Evolutionary conservation across 2,797 vertebrate genomes (phyloP).

Genomic region (Coranthus polyacanthus): DNA sequence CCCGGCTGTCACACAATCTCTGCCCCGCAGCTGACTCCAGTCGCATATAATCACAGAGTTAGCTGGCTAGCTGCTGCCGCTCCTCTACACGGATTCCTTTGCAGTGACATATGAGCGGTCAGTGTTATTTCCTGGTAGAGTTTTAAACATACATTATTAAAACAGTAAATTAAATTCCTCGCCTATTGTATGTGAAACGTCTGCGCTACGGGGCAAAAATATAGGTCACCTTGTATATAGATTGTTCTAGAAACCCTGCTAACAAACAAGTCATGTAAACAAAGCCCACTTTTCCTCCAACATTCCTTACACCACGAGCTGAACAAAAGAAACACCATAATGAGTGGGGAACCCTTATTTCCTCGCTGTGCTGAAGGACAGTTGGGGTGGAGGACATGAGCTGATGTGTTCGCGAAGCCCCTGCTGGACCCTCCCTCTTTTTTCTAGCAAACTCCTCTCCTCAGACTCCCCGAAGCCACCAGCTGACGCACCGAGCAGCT

Average conservation of each 20-base stretch:
- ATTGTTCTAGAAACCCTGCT: conserved; percentile 20
- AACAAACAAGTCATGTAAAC: conserved; percentile 38
- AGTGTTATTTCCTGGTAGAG: conserved; percentile 31
- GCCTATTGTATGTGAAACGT: conserved; percentile 31
- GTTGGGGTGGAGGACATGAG: conserved; percentile 55
- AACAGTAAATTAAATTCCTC: conserved; percentile 21
- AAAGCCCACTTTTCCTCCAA: conserved; percentile 49
- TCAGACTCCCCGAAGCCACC: conserved; percentile 74
- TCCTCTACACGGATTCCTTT: conserved; percentile 63
- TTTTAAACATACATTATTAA: conserved; percentile 19
- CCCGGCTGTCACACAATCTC: conserved; percentile 75
- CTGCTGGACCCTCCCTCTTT: conserved; percentile 73
- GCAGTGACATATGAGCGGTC: conserved; percentile 59
- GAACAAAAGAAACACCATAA: conserved; percentile 60
- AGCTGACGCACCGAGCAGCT: conserved; percentile 87
- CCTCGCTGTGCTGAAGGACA: conserved; percentile 55
- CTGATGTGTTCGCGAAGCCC: conserved; percentile 61
- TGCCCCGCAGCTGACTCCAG: conserved; percentile 80
- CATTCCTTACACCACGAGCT: conserved; percentile 53
- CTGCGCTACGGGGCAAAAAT: conserved; percentile 25
- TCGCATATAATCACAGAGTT: conserved; percentile 64
- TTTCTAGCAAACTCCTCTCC: conserved; percentile 56
- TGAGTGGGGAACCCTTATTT: conserved; percentile 39
- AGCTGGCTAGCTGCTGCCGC: conserved; percentile 59
- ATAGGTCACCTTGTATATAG: conserved; percentile 55